Base-by-base conservation (phyloP, 2,888 invertebrate genomes). In the Drosophila trichaetosa region DNA sequence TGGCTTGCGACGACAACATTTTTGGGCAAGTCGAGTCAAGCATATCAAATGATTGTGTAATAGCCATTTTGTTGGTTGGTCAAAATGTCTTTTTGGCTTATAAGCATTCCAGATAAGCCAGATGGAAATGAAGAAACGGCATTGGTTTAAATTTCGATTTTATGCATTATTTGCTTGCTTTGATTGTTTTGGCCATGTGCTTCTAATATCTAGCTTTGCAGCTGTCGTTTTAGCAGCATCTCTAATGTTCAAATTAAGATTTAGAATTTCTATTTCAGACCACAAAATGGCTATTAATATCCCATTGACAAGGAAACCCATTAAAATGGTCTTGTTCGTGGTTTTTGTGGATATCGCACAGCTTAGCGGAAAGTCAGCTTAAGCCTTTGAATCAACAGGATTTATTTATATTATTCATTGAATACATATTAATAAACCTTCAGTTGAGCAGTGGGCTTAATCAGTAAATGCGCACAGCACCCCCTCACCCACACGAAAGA, bases 371-470 rank as follows among this genome's bases (percentile, higher is more conserved):
- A 64, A 36, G 57, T 46, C 57, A 49, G 49, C n/a, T 48, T 33
- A 69, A 76, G 69, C 53, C 61, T 36, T 46, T 68, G 40, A 79
- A 42, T 53, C 59, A 74, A 79, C 79, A 74, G 58, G 54, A 76
- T 69, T 69, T 40, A n/a, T n/a, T n/a, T n/a, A n/a, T n/a, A n/a
- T n/a, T n/a, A n/a, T n/a, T n/a, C 76, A 61, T 77, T 76, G 60
- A 77, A 73, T 69, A 54, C 73, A 79, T 66, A 79, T 75, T 79
- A 75, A 74, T 77, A 75, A 79, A 42, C 57, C 61, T 53, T 38
- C 31, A 49, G 31, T 48, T 33, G 13, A 33, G 18, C 33, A 8
- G 21, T 52, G 36, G 36, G 53, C 53, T 33, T 66, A 56, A 62
- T 60, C 59, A 67, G 54, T 29, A 13, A 38, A 29, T 21, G 27